These are phyloP conservation scores for Sesamia inferens DNA, from an alignment of 2,888 invertebrate species.

Conservation along the genomic window DNA sequence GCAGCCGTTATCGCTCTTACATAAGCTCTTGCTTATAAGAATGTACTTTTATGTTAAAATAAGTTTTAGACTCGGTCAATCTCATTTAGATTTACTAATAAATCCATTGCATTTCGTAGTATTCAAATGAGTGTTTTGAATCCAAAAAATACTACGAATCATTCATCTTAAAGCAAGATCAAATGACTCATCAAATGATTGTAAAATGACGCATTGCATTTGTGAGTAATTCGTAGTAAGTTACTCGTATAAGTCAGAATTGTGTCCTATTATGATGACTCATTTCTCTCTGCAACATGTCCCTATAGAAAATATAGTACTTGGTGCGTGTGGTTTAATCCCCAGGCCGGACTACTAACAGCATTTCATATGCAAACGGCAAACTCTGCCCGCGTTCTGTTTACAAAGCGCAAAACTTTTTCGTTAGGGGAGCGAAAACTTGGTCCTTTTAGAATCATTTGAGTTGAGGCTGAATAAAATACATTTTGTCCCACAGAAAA, in stretches of 20 bases:
- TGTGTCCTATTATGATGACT: constrained; percentile 73
- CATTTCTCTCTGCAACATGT: constrained; percentile 67
- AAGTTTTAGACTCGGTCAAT: not conserved
- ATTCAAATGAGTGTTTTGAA: constrained; percentile 38
- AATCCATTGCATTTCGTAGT: constrained; percentile 34
- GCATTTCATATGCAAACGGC: constrained; percentile 80
- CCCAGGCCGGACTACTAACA: constrained; percentile 72
- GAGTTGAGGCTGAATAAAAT: constrained; percentile 67
- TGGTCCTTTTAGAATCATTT: constrained; percentile 70
- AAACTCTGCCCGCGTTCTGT: constrained; percentile 72
- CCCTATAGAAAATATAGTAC: constrained; percentile 45
- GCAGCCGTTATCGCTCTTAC: constrained; percentile 72
- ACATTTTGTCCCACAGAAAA: constrained; percentile 43
- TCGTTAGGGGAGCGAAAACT: constrained; percentile 70
- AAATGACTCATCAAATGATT: constrained; percentile 76
- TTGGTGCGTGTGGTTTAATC: constrained; percentile 68
- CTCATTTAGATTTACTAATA: constrained; percentile 8
- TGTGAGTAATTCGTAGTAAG: constrained; percentile 73
- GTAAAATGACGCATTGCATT: constrained; percentile 77
- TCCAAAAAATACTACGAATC: constrained; percentile 64
- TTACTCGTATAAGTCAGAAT: constrained; percentile 63
- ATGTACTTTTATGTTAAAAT: constrained; percentile 22
- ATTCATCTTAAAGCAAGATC: constrained; percentile 71
- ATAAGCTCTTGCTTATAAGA: constrained; percentile 8
- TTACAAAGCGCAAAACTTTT: constrained; percentile 77